Evolutionary conservation across 2,797 vertebrate genomes (phyloP).

Genomic region (Liasis olivaceus): DNA sequence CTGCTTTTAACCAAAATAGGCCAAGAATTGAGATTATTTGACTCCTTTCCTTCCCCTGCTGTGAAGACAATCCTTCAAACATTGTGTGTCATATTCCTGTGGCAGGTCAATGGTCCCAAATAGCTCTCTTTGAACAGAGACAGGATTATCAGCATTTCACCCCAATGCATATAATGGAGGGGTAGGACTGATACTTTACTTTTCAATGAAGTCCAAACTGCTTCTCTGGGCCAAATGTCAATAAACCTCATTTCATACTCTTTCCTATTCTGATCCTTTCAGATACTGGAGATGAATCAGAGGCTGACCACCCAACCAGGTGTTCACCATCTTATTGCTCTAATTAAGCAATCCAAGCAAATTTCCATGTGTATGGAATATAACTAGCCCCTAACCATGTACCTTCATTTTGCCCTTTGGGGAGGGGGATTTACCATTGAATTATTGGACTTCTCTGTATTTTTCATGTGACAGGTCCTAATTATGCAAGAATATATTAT

Average conservation of each 20-base stretch:
- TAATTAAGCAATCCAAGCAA: not conserved
- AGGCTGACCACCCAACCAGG: not conserved
- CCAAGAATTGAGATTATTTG: not conserved
- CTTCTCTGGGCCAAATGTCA: not conserved
- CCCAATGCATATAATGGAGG: not conserved
- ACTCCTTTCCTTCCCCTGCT: not conserved
- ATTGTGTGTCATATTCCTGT: not conserved
- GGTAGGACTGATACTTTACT: too few relatives aligned
- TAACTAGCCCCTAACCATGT: not conserved
- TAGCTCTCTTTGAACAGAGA: not conserved
- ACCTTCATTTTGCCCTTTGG: not conserved
- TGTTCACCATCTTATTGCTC: not conserved
- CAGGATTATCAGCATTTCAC: not conserved
- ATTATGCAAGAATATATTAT: constrained; percentile 1
- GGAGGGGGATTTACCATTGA: not conserved
- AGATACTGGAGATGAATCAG: not conserved
- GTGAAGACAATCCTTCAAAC: not conserved
- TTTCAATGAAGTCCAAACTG: not conserved
- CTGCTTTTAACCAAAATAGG: not conserved
- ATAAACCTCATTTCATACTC: not conserved
- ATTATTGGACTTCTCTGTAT: not conserved
- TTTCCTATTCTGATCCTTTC: not conserved
- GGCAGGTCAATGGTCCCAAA: not conserved
- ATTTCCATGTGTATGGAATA: not conserved
- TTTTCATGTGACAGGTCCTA: constrained; percentile 10